Percentiles rank a stretch among this genome's conserved stretches.
These are phyloP conservation scores for Drosophila repletoides DNA, from an alignment of 1,140 invertebrate genomes.

Conservation along the genomic window DNA sequence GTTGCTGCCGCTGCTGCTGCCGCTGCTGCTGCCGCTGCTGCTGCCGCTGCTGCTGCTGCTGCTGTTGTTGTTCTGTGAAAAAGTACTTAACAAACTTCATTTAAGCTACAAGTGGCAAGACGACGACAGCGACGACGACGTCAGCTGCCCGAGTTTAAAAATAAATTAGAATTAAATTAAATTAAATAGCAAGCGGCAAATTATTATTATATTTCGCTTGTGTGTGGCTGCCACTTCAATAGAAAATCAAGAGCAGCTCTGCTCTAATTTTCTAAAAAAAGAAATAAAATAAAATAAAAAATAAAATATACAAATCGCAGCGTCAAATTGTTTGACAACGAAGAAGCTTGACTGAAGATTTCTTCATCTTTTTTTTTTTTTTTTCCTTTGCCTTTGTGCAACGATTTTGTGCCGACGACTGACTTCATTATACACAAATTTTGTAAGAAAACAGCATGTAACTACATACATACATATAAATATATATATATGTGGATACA, in stretches of 20 bases:
- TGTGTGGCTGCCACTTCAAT: constrained; percentile 62
- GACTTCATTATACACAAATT: constrained; percentile 74
- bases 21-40: constrained; percentile 48
- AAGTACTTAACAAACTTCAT: constrained; percentile 77
- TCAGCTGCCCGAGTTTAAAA: constrained; percentile 50
- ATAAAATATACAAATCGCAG: constrained; percentile 50
- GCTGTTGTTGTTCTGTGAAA: constrained; percentile 48
- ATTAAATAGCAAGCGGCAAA: constrained; percentile 55
- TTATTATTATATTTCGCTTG: constrained; percentile 56
- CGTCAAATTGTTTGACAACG: constrained; percentile 41
- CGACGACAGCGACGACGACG: no score
- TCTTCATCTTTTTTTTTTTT: no score
- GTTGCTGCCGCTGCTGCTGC: constrained; percentile 10
- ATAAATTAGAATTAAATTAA: constrained; percentile 80
- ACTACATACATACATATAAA: constrained; percentile 30
- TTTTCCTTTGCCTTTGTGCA: constrained; percentile 33
- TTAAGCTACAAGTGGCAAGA: constrained; percentile 67
- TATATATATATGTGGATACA: not conserved
- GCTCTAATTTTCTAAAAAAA: constrained; percentile 67
- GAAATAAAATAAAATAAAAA: constrained; percentile 15
- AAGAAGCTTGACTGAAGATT: constrained; percentile 25
- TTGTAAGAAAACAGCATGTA: constrained; percentile 64
- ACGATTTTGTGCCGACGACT: constrained; percentile 48
- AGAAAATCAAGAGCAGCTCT: constrained; percentile 65
- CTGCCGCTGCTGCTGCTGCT: constrained; percentile 34